Conservation (phyloP, 2,113 vertebrate species). For the Rhombomys opimus region DNA sequence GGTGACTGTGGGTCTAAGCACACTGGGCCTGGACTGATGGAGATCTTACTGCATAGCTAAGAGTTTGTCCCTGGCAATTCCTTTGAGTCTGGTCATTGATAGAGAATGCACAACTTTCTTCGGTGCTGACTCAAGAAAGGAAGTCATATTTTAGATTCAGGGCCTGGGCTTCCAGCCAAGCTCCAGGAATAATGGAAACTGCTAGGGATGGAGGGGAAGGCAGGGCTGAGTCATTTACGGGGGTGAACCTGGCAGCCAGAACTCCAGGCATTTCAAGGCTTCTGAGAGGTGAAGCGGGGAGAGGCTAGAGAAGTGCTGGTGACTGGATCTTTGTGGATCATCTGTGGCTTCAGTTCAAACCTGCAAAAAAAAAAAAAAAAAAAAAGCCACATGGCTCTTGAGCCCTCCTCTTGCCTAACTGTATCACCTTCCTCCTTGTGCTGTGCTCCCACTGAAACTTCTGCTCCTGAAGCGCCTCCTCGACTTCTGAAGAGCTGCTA, state of each 20-base stretch:
- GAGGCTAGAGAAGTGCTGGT: background rate
- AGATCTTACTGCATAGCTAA: background rate
- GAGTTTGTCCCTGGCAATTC: background rate
- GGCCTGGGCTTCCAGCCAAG: background rate
- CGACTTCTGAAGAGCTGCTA: background rate
- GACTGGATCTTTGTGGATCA: background rate
- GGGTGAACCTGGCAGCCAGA: background rate
- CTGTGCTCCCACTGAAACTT: background rate
- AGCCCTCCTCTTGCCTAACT: background rate
- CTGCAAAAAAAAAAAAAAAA: no score
- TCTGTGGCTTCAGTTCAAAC: fast-evolving
- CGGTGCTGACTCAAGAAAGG: background rate
- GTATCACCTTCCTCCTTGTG: background rate
- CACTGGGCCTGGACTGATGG: background rate
- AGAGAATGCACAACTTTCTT: background rate
- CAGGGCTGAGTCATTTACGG: background rate
- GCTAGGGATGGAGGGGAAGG: background rate
- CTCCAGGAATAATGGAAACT: background rate
- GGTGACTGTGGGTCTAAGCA: background rate
- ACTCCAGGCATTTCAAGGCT: background rate
- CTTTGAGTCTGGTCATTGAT: background rate
- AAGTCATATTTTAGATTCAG: background rate
- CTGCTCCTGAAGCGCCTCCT: background rate
- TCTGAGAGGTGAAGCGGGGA: background rate
- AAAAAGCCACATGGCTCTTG: background rate